phyloP scores from a whole-genome alignment of 2,113 vertebrate species.

The Rhipidura dahli region DNA sequence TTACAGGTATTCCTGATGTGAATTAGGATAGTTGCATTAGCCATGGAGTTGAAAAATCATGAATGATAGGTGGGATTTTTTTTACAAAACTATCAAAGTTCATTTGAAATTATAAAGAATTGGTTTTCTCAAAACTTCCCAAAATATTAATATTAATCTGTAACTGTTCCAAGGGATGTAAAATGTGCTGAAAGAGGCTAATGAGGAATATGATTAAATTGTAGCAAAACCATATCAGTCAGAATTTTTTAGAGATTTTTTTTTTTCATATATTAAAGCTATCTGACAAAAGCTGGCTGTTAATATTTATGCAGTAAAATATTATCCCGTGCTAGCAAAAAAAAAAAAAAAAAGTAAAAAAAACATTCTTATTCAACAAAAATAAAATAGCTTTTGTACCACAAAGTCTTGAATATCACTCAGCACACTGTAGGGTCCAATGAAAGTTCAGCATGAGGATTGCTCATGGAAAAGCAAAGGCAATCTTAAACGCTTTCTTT shows the following conservation, averaged over 20 bases:
- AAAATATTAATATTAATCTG: not conserved
- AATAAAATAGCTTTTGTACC: not conserved
- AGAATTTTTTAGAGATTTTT: not conserved
- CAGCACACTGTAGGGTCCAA: not conserved
- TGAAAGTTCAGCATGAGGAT: not conserved
- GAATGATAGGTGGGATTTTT: not conserved
- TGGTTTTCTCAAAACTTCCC: not conserved
- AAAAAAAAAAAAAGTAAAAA: not conserved
- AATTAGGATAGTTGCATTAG: not conserved
- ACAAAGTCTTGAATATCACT: not conserved
- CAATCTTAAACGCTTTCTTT: not conserved
- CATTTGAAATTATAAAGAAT: not conserved
- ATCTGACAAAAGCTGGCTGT: not conserved
- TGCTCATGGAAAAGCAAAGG: not conserved
- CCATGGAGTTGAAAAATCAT: not conserved
- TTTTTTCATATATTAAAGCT: not conserved
- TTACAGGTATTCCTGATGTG: not conserved
- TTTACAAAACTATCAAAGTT: not conserved
- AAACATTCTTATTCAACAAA: not conserved
- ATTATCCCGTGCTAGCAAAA: not conserved
- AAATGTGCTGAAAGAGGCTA: not conserved
- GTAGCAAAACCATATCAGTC: not conserved
- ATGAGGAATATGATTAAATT: not conserved
- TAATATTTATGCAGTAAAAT: not conserved
- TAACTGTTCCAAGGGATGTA: not conserved